Base-by-base conservation (phyloP, 2,113 vertebrate genomes). In the Erinaceus europaeus region DNA sequence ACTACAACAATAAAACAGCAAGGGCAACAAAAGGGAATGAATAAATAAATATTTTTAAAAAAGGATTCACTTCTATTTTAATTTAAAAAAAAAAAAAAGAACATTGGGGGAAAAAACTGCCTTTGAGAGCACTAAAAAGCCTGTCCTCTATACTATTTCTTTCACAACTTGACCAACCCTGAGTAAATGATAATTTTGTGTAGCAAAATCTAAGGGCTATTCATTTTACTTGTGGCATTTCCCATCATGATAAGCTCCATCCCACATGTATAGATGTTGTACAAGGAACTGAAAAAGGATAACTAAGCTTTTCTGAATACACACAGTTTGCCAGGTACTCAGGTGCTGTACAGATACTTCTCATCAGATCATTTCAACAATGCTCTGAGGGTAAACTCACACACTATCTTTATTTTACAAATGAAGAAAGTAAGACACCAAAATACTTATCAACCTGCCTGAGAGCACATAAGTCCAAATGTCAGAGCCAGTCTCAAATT, bases 111-210 rank as follows among this genome's bases (percentile, higher is more conserved):
- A 53, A 25, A 77, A 61, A 42, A 64, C 42, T 62, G 75, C 34
- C 78, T 82, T 85, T 20, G 9, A 23, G 32, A 77, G 27, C 27
- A 2, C 46, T 23, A 4, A 81, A 81, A 84, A 84, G 38, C 46
- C 23, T 18, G 4, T 44, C 65, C 23, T 21, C 44, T 55, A 21
- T 25, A 12, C 38, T 68, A 10, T 12, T 20, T 68, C 38, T 42
- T 40, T 4, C 25, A 25, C 6, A 68, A 7, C 36, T 27, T 20
- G 36, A 68, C 71, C 80, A 73, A 65, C 86, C 69, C 89, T 87
- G 36, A 85, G 36, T 55, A 59, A 59, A 71, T 34, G 84, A 65
- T 81, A 48, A 65, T 84, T 90, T 80, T 77, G 36, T 71, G 23
- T 38, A 72, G 36, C 62, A 68, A 53, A 83, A 68, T 62, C 57